Evolutionary conservation across 2,113 vertebrate species (phyloP).

Genomic region (Puma concolor): DNA sequence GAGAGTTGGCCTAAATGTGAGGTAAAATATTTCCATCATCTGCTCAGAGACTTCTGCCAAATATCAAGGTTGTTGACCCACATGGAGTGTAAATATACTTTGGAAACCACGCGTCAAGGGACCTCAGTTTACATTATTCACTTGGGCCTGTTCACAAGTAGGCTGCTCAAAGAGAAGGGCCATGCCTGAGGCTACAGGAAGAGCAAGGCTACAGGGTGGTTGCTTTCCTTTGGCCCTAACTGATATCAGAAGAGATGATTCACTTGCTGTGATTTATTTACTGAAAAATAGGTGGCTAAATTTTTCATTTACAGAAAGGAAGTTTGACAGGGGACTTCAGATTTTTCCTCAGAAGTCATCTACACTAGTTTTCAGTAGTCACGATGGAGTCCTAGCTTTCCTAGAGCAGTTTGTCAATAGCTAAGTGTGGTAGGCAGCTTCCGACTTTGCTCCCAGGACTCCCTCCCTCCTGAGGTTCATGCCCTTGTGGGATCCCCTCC

Average conservation of each 20-base stretch:
- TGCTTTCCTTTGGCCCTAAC: neutral
- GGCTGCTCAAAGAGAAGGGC: neutral
- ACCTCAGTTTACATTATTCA: conserved; percentile 36
- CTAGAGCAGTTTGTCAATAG: neutral
- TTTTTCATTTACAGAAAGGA: neutral
- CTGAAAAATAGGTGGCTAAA: conserved; percentile 9
- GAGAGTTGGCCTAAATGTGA: conserved; percentile 48
- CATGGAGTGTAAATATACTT: conserved; percentile 72
- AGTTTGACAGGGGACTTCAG: neutral
- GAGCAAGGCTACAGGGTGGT: neutral
- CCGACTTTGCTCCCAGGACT: fast-evolving
- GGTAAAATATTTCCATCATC: conserved; percentile 76
- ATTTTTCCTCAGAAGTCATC: neutral
- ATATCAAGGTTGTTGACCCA: conserved; percentile 76
- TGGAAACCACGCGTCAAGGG: conserved; percentile 67
- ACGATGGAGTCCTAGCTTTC: neutral
- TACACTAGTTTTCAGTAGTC: neutral
- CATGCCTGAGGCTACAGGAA: fast-evolving
- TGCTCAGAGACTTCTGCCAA: conserved; percentile 69
- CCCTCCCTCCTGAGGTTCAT: neutral
- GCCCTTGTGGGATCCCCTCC: no score
- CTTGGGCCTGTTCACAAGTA: conserved; percentile 1
- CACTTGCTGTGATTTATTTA: neutral
- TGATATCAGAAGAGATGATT: neutral
- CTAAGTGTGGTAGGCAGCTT: neutral